phyloP scores from a whole-genome alignment of 2,797 vertebrate species.

The Xenops minutus region DNA sequence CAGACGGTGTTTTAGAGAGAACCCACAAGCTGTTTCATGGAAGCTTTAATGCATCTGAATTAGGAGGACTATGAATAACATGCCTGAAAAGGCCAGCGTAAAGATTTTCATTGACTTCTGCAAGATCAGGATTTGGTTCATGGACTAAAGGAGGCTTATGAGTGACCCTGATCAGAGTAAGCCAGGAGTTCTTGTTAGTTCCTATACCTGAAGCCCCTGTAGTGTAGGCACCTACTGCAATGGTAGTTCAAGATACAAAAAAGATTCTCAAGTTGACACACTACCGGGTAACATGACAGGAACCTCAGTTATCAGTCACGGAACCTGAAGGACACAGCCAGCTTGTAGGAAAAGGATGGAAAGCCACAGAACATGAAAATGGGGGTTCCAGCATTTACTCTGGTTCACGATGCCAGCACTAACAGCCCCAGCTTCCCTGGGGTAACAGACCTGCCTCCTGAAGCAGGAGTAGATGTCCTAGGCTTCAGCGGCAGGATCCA shows the following conservation, averaged over 20 bases:
- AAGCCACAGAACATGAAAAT: background rate
- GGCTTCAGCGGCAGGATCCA: background rate
- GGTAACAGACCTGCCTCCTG: background rate
- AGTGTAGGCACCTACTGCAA: background rate
- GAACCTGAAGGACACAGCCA: background rate
- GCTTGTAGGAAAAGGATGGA: background rate
- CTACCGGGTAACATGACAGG: background rate
- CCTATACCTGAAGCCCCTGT: background rate
- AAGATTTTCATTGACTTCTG: conserved; percentile 54
- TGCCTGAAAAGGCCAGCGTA: background rate
- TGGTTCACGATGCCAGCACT: background rate
- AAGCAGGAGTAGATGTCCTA: background rate
- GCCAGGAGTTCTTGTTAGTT: background rate
- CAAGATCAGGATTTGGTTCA: conserved; percentile 3
- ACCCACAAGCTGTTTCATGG: conserved; percentile 32
- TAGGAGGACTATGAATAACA: conserved; percentile 11
- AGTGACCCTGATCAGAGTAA: background rate
- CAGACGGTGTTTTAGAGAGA: conserved; percentile 43
- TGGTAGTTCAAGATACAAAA: background rate
- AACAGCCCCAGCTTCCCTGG: background rate
- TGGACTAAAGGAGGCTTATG: background rate
- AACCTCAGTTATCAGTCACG: background rate
- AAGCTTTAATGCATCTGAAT: conserved; percentile 50
- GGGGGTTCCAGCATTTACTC: background rate
- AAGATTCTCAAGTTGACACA: background rate